Evolutionary conservation across 2,888 invertebrate species (phyloP).

Genomic region (Phytoseiulus persimilis): DNA sequence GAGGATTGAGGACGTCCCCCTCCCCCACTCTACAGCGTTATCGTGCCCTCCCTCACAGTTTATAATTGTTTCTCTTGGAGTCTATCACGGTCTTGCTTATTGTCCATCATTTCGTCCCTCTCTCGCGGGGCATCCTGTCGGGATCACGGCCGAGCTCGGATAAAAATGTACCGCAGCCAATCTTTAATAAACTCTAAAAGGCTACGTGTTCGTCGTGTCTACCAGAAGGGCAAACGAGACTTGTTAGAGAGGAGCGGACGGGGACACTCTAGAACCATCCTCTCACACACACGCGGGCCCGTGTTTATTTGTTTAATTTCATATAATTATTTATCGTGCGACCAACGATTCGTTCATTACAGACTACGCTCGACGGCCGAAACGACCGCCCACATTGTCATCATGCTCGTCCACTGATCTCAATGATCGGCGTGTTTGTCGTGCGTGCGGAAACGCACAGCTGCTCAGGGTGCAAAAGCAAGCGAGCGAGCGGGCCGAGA

Average conservation of each 20-base stretch:
- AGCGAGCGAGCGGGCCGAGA: not conserved
- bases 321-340: not conserved
- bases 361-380: not conserved
- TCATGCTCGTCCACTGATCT: not conserved
- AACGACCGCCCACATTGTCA: constrained; percentile 5
- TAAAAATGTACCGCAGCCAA: not conserved
- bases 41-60: not conserved
- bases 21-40: not conserved
- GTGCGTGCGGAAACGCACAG: not conserved
- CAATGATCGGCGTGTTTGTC: not conserved
- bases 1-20: too few species aligned
- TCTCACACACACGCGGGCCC: not conserved
- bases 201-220: not conserved
- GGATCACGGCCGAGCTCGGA: not conserved
- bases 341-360: not conserved
- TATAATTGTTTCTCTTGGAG: not conserved
- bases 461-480: not conserved
- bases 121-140: not conserved
- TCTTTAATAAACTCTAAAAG: not conserved
- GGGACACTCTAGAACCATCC: not conserved
- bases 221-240: not conserved
- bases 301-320: not conserved
- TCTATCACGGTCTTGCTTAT: not conserved
- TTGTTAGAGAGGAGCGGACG: not conserved
- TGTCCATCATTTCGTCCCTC: not conserved